Evolutionary conservation across 2,797 vertebrate species (phyloP), one percentile per base, ranked within the genome.

Genomic region (Dipus sagitta): DNA sequence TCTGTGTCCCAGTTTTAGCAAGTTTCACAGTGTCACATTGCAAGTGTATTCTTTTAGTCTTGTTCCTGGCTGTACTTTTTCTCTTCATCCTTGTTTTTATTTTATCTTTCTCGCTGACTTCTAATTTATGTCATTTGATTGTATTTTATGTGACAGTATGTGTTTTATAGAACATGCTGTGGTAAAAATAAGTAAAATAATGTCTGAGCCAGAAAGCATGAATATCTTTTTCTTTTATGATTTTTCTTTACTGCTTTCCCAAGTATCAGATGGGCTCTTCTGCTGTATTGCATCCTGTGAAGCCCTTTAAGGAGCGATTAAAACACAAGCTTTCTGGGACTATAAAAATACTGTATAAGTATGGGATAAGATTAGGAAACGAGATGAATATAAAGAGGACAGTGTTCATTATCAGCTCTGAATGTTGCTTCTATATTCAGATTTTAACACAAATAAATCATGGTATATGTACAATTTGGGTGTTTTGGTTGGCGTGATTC

Each of bases 91-190:
- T 91, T 89, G 38, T 84, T 96, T 92, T 90, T 65, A 18, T 14
- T 85, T 30, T 23, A 0, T 92, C 90, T 87, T 91, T 77, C 87
- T 93, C 75, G 74, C 75, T 86, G 88, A 24, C 68, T 95, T 95
- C 64, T 92, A 71, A 85, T 64, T 91, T 70, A 89, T 87, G 78
- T 75, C 78, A 60, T 77, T 97, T 81, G 88, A 67, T 91, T 1
- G 0, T 88, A 65, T 78, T 87, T 92, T 72, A 78, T 7, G 2
- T 91, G 32, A 84, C 67, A 47, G 21, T n/a, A 0, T 65, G 42
- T 90, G 47, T 88, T 93, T 92, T 84, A 65, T 86, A 90, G 88
- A 94, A 72, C n/a, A 89, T 62, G 42, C 26, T 76, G n/a, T 93
- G 54, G 24, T 88, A 67, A 93, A 95, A 93, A 78, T 81, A 70